These are phyloP conservation scores for Stomatorhinus ivindoensis DNA, from an alignment of 2,113 vertebrate genomes.

Conservation along the genomic window DNA sequence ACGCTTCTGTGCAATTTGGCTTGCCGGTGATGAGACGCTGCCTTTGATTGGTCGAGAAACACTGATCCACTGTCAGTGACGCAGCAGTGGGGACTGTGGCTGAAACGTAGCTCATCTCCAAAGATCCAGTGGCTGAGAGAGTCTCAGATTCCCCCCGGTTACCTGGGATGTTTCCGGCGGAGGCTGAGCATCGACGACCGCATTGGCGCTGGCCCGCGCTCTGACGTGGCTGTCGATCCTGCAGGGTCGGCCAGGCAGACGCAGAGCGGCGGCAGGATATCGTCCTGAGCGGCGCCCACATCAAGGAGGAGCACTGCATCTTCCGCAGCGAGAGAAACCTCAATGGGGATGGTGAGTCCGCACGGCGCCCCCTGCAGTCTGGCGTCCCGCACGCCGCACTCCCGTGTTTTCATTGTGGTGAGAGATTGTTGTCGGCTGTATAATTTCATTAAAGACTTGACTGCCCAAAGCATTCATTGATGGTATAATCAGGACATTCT, in stretches of 20 bases:
- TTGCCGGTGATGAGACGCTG: background rate
- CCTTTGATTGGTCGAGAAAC: background rate
- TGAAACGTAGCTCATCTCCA: background rate
- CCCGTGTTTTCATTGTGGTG: background rate
- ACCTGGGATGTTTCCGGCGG: background rate
- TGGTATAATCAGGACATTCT: background rate
- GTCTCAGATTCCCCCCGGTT: background rate
- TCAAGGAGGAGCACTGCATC: slow-evolving; percentile 92
- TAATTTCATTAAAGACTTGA: background rate
- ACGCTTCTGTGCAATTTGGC: no score
- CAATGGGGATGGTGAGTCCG: slow-evolving; percentile 73
- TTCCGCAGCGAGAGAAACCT: slow-evolving; percentile 86
- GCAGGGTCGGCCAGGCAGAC: slow-evolving; percentile 90
- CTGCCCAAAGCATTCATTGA: background rate
- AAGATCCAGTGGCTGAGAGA: background rate
- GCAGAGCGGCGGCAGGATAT: slow-evolving; percentile 93
- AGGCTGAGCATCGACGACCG: background rate
- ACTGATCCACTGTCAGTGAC: background rate
- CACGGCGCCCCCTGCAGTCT: background rate
- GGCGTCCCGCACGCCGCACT: background rate
- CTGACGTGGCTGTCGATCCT: background rate
- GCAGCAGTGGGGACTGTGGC: background rate
- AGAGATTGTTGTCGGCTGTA: background rate
- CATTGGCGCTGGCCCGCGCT: background rate
- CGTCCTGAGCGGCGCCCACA: slow-evolving; percentile 91